Conservation (phyloP, 2,888 invertebrate genomes). For the Drosophila meridionalis region DNA sequence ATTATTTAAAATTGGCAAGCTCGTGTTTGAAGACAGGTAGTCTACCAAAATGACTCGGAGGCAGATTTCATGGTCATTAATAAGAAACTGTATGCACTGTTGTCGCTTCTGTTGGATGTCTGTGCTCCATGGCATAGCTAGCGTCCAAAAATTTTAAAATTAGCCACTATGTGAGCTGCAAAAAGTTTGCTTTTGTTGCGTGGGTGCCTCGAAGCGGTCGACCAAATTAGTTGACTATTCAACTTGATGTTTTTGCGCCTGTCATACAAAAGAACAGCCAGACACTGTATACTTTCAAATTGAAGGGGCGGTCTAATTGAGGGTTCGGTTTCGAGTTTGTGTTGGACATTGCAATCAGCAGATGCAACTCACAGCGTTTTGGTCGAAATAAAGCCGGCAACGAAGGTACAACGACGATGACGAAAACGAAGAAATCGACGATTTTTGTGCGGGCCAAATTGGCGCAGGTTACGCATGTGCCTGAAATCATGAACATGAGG, state of each 20-base stretch:
- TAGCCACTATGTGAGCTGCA: conserved; percentile 33
- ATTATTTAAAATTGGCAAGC: conserved; percentile 27
- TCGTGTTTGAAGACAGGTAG: conserved; percentile 61
- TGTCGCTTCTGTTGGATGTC: conserved; percentile 25
- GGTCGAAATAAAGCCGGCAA: conserved; percentile 34
- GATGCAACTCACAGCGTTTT: conserved; percentile 70
- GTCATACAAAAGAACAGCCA: conserved; percentile 13
- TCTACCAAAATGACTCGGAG: conserved; percentile 67
- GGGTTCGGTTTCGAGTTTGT: conserved; percentile 56
- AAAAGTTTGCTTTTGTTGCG: conserved; percentile 61
- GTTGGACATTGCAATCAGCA: conserved; percentile 69
- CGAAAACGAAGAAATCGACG: conserved; percentile 26
- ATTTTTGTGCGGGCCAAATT: conserved; percentile 69
- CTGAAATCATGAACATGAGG: conserved; percentile 67
- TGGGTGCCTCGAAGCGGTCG: conserved; percentile 66
- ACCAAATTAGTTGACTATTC: conserved; percentile 49
- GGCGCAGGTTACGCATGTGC: conserved; percentile 78
- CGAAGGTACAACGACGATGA: conserved; percentile 20
- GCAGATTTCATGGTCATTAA: conserved; percentile 83
- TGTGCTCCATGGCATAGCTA: conserved; percentile 26
- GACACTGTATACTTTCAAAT: conserved; percentile 63
- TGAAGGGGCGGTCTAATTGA: conserved; percentile 82
- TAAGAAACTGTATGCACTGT: conserved; percentile 32
- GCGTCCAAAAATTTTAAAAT: conserved; percentile 60
- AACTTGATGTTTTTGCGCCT: conserved; percentile 15